Evolutionary conservation across 2,113 vertebrate species (phyloP), one percentile per base, ranked within the genome.

Genomic region (Bufo gargarizans): DNA sequence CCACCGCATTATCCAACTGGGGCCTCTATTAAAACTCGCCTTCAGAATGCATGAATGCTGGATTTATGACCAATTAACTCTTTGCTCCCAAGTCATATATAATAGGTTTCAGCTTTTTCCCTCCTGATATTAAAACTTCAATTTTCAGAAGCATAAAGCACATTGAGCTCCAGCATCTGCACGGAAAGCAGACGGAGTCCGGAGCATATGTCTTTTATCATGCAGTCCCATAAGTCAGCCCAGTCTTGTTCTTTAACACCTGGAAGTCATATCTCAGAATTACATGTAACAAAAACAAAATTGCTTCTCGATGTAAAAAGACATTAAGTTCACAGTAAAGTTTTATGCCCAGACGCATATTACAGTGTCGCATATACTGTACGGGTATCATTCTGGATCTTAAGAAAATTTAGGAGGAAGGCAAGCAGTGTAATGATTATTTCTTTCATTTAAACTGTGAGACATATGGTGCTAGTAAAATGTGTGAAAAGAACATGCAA

Each of bases 11-110:
- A 84, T 84, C 53, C 82, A 9, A 33, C 82, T 22, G 50, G 69
- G 63, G 82, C 82, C 82, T 84, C 82, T 55, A 84, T 84, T 84
- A 84, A 69, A 84, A 84, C 72, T 49, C 22, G 17, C n/a, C 71
- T 49, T 77, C 55, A 16, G 56, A 61, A 61, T 7, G 56, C 49
- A 86, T 86, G 84, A 86, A 86, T 74, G 20, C 72, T 22, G 72
- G 55, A 86, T 86, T 86, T 84, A 71, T 84, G 82, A 65, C 47
- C 82, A 84, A 84, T 84, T 84, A 84, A 84, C 82, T 84, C 13
- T 84, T 84, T 84, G 82, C 82, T 84, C 82, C 82, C 82, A 71
- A 71, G n/a, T 45, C 63, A 69, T 84, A 67, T 71, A 84, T 84
- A 84, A 84, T 84, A 55, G 67, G 82, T 71, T 84, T 69, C 82